A percentile compares a stretch with the other conserved stretches of the same genome.
phyloP scores from a whole-genome alignment of 2,888 invertebrate genomes.

The Temnothorax rugatulus region DNA sequence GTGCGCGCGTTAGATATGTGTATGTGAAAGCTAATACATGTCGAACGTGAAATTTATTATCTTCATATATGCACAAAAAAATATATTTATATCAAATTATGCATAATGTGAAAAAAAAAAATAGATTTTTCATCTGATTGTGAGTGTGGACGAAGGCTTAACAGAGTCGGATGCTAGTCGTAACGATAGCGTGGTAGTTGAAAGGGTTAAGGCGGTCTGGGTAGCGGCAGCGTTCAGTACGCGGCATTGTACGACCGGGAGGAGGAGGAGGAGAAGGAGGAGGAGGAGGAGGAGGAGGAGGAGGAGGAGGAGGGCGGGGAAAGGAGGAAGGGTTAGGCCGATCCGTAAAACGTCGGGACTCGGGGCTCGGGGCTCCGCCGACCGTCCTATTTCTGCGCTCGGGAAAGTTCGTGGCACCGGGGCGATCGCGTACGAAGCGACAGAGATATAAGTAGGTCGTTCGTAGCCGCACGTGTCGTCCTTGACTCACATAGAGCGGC shows the following conservation, averaged over 20 bases:
- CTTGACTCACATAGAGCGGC: slow-evolving; percentile 85
- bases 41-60: background rate
- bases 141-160: background rate
- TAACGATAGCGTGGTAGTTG: background rate
- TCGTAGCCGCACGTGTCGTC: slow-evolving; percentile 86
- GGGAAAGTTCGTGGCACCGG: slow-evolving; percentile 81
- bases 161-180: background rate
- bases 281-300: slow-evolving; percentile 31
- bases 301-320: slow-evolving; percentile 5
- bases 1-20: no score
- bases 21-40: background rate
- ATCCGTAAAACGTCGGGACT: slow-evolving; percentile 50
- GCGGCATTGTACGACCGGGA: slow-evolving; percentile 27
- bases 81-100: background rate
- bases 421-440: slow-evolving; percentile 82
- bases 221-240: slow-evolving; percentile 59
- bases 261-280: background rate
- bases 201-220: slow-evolving; percentile 31
- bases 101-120: background rate
- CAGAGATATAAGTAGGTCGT: slow-evolving; percentile 86
- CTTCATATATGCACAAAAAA: background rate
- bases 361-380: slow-evolving; percentile 18
- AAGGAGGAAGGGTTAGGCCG: slow-evolving; percentile 46
- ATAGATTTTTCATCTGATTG: background rate
- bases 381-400: slow-evolving; percentile 83